Evolutionary conservation across 2,888 invertebrate species (phyloP).

Genomic region (Drosophila fungiperda): DNA sequence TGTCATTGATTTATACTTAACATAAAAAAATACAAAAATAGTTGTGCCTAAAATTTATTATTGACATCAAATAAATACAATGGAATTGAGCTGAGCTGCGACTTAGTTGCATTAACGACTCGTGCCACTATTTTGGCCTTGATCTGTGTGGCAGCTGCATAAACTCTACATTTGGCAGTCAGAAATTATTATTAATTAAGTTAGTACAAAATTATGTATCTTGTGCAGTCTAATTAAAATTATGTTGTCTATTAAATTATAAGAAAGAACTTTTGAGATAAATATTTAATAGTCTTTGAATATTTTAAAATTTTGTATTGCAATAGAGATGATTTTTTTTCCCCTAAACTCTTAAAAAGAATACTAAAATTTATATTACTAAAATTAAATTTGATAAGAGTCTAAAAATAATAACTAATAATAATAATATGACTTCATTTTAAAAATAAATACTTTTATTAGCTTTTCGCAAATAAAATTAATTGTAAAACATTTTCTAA

Average conservation of each 20-base stretch:
- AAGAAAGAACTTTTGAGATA: too few species aligned
- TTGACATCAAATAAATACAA: not conserved
- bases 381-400: too few species aligned
- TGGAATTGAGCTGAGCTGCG: not conserved
- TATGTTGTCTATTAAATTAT: too few species aligned
- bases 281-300: too few species aligned
- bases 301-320: too few species aligned
- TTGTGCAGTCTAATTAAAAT: not conserved
- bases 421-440: not conserved
- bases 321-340: too few species aligned
- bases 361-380: too few species aligned
- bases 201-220: not conserved
- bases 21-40: constrained; percentile 2
- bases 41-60: constrained; percentile 1
- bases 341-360: too few species aligned
- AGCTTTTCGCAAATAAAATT: not conserved
- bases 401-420: not conserved
- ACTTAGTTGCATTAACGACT: not conserved
- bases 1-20: constrained; percentile 10
- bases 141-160: not conserved
- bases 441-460: not conserved
- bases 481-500: not conserved
- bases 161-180: not conserved
- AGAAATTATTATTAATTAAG: not conserved
- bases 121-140: not conserved